These are phyloP conservation scores for Chironomus striatipennis DNA, from an alignment of 1,140 invertebrate species.

Conservation along the genomic window DNA sequence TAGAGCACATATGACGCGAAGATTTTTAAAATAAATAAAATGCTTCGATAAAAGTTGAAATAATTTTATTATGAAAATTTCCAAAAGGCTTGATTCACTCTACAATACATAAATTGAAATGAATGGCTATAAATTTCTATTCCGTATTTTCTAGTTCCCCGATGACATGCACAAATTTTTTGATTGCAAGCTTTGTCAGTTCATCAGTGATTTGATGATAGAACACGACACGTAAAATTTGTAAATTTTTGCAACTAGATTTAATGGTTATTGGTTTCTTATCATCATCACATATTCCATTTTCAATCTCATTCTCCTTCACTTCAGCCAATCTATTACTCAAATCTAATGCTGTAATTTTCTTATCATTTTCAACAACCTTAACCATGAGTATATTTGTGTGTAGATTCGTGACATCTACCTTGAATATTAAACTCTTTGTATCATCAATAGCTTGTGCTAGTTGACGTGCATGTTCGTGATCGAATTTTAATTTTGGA, in stretches of 20 bases:
- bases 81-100: no score
- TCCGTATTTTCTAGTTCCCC: conserved; percentile 41
- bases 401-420: conserved; percentile 57
- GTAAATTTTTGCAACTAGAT: conserved; percentile 45
- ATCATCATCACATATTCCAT: conserved; percentile 39
- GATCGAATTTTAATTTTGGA: conserved; percentile 62
- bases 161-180: conserved; percentile 54
- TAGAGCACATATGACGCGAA: no score
- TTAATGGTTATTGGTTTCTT: conserved; percentile 46
- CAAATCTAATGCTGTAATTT: conserved; percentile 47
- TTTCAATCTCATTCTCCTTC: conserved; percentile 46
- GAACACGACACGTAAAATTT: conserved; percentile 52
- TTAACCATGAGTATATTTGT: conserved; percentile 73
- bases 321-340: conserved; percentile 47
- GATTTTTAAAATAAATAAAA: no score
- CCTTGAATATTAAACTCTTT: conserved; percentile 46
- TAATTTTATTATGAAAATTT: no score
- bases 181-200: conserved; percentile 51
- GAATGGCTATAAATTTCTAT: no score
- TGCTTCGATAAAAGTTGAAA: no score
- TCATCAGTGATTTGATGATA: conserved; percentile 57
- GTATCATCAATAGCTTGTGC: conserved; percentile 55
- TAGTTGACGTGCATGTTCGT: conserved; percentile 57
- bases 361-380: conserved; percentile 40
- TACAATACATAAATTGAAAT: no score